These are phyloP conservation scores for Rhipidura dahli DNA, from an alignment of 2,113 vertebrate genomes.

Conservation along the genomic window DNA sequence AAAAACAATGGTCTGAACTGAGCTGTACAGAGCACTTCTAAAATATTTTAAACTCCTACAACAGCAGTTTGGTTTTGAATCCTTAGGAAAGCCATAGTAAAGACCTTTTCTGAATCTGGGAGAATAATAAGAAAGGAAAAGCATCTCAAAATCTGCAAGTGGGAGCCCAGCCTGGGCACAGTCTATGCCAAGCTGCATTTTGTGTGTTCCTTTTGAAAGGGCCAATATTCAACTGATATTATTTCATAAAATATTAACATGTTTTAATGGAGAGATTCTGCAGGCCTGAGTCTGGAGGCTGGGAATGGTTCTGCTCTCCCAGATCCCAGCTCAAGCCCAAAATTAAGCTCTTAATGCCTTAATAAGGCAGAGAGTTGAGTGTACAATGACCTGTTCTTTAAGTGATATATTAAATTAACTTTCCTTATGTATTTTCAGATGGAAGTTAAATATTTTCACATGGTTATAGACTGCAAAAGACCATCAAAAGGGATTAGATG, in stretches of 20 bases:
- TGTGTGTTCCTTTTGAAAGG: not conserved
- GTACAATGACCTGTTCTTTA: not conserved
- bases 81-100: not conserved
- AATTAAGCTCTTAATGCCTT: not conserved
- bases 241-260: not conserved
- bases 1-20: slow-evolving; percentile 57
- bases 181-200: not conserved
- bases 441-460: not conserved
- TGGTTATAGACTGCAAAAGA: not conserved
- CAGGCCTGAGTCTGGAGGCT: not conserved
- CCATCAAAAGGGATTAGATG: not conserved
- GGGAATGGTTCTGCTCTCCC: not conserved
- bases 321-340: not conserved
- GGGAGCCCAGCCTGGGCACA: not conserved
- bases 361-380: not conserved
- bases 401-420: not conserved
- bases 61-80: not conserved
- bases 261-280: not conserved
- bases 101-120: not conserved
- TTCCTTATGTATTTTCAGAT: not conserved
- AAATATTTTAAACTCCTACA: slow-evolving; percentile 12
- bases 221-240: not conserved
- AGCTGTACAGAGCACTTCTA: not conserved
- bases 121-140: not conserved
- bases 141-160: not conserved